Percentiles rank a stretch among this genome's conserved stretches.
These are phyloP conservation scores for Oostethus manadensis DNA, from an alignment of 2,113 vertebrate species.

Conservation along the genomic window DNA sequence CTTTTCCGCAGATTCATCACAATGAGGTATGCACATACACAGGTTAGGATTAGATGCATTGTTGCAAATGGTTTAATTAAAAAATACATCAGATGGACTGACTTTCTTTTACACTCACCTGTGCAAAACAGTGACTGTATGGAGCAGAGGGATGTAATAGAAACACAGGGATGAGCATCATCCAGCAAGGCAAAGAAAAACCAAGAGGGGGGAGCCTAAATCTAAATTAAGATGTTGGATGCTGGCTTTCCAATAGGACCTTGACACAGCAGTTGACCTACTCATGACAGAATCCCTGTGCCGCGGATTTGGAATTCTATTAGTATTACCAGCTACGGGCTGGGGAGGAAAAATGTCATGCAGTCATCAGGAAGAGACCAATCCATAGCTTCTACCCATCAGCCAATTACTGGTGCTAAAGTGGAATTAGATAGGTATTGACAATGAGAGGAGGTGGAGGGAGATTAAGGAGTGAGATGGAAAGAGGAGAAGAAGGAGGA, in stretches of 20 bases:
- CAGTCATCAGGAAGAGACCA: constrained; percentile 99
- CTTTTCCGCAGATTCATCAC: constrained; percentile 57
- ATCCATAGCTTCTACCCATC: constrained; percentile 99
- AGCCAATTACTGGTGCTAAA: constrained; percentile 99
- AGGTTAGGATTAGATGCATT: background rate
- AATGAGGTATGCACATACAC: constrained; percentile 29
- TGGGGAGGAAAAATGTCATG: constrained; percentile 83
- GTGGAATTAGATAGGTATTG: constrained; percentile 99
- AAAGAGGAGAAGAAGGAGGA: constrained; percentile 31
- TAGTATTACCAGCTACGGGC: constrained; percentile 92
- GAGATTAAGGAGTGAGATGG: constrained; percentile 77
- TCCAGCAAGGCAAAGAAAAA: constrained; percentile 29
- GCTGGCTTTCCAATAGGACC: constrained; percentile 99
- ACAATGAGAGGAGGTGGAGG: constrained; percentile 89
- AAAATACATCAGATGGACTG: too few relatives aligned
- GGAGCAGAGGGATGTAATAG: background rate
- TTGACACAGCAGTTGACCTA: constrained; percentile 99
- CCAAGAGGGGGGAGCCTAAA: constrained; percentile 67
- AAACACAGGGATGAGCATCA: constrained; percentile 26
- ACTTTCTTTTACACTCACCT: too few relatives aligned
- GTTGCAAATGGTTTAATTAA: background rate
- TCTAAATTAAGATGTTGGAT: constrained; percentile 99
- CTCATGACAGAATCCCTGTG: constrained; percentile 94
- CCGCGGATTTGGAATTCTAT: constrained; percentile 99
- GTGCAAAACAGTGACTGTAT: too few relatives aligned